Evolutionary conservation across 2,888 invertebrate genomes (phyloP).

Genomic region (Pollenia griseotomentosa): DNA sequence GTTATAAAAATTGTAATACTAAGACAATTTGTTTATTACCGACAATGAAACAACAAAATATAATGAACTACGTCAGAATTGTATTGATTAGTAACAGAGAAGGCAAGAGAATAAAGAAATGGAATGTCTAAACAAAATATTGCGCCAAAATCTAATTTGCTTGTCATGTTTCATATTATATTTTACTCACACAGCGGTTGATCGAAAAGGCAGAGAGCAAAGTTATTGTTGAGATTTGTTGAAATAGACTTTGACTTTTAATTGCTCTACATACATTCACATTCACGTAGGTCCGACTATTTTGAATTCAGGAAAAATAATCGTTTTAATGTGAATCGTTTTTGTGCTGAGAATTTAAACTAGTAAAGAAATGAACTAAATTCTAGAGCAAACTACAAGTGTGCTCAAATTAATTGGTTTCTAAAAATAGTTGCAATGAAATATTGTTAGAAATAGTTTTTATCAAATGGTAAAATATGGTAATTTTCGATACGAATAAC

Average conservation of each 20-base stretch:
- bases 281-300: background rate
- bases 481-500: background rate
- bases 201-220: background rate
- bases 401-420: conserved; percentile 1
- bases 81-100: conserved; percentile 12
- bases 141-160: conserved; percentile 10
- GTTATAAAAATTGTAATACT: conserved; percentile 8
- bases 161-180: background rate
- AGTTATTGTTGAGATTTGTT: background rate
- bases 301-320: conserved; percentile 2
- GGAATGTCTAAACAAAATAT: background rate
- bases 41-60: conserved; percentile 13
- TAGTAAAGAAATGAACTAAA: background rate
- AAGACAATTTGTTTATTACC: conserved; percentile 37
- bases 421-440: background rate
- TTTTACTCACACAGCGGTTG: background rate
- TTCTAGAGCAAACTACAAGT: background rate
- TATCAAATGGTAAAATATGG: too few species aligned
- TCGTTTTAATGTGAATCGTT: conserved; percentile 4
- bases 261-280: background rate
- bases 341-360: background rate
- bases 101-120: background rate
- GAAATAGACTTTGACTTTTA: conserved; percentile 18
- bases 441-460: background rate
- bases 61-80: conserved; percentile 19